Percentiles rank a stretch among this genome's conserved stretches.
Evolutionary conservation across 2,888 invertebrate species (phyloP).

Genomic region (Phania funesta): DNA sequence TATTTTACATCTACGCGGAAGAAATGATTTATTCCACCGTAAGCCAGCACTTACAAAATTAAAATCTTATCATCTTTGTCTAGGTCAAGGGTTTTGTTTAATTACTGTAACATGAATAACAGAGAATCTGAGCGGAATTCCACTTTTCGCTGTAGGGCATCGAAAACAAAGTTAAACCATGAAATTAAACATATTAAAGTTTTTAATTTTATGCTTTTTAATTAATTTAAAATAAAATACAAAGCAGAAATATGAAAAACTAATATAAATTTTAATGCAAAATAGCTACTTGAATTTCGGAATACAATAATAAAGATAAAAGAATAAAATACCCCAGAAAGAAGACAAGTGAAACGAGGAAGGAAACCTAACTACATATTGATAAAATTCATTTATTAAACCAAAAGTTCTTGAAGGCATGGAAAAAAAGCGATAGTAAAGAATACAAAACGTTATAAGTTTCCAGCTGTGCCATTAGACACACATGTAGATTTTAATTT

Average conservation of each 20-base stretch:
- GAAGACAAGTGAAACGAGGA: neutral
- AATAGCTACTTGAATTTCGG: slow-evolving; percentile 66
- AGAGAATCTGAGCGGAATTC: no score
- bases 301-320: slow-evolving; percentile 44
- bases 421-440: neutral
- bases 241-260: slow-evolving; percentile 32
- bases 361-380: no score
- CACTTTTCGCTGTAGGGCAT: no score
- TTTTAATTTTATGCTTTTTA: slow-evolving; percentile 50
- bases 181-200: no score
- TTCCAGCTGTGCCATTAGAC: slow-evolving; percentile 49
- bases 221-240: slow-evolving; percentile 45
- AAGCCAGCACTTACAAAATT: no score
- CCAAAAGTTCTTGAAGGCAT: slow-evolving; percentile 32
- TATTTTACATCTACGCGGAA: no score
- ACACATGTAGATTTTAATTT: slow-evolving; percentile 13
- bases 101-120: no score
- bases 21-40: no score
- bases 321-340: neutral
- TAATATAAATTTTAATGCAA: slow-evolving; percentile 58
- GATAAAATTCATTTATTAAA: slow-evolving; percentile 51
- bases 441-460: slow-evolving; percentile 32
- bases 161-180: no score
- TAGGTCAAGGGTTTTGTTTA: no score
- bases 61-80: no score